Evolutionary conservation across 2,888 invertebrate genomes (phyloP), one percentile per base, ranked within the genome.

Genomic region (Thyatira batis): DNA sequence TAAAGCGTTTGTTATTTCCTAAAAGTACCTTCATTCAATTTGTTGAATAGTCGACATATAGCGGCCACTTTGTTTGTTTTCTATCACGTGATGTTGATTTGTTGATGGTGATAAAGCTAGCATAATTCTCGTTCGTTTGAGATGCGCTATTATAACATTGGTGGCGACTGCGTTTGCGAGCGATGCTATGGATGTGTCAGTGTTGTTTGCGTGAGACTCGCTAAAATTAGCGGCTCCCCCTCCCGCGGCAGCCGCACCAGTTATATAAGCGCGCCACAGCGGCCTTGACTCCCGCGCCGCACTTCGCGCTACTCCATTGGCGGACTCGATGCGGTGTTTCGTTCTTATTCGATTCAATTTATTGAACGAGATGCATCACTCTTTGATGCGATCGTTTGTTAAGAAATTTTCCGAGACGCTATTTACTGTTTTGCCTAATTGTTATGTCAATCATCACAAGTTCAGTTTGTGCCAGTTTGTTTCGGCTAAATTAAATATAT

Each of bases 201-300:
- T 76, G 80, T 83, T 86, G 83, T 87, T 87, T 85, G 85, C 84
- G 82, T 71, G 83, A 82, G 84, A 83, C 82, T 75, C 71, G 84
- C 87, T 90, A 91, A 91, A 87, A 85, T 89, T 89, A 91, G 87
- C 89, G 76, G 70, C 13, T 71, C 62, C 68, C 65, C 80, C 84
- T 82, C 86, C 85, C 86, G 78, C 84, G 61, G 71, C 68, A 73
- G 68, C 65, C 66, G 61, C 69, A 63, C 60, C 67, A 69, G 79
- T 92, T 91, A 90, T 71, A 82, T 92, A 91, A 92, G 78, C 83
- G 81, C 82, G 83, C 84, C 82, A 82, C 80, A 60, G 65, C 80
- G 91, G 90, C 92, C 92, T 92, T 92, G 92, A 92, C 91, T 92
- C 92, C 89, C 87, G 91, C 91, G 89, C 89, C 76, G 82, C 73